Conservation (phyloP, 2,888 invertebrate species). For the Bruchidius siliquastri region DNA sequence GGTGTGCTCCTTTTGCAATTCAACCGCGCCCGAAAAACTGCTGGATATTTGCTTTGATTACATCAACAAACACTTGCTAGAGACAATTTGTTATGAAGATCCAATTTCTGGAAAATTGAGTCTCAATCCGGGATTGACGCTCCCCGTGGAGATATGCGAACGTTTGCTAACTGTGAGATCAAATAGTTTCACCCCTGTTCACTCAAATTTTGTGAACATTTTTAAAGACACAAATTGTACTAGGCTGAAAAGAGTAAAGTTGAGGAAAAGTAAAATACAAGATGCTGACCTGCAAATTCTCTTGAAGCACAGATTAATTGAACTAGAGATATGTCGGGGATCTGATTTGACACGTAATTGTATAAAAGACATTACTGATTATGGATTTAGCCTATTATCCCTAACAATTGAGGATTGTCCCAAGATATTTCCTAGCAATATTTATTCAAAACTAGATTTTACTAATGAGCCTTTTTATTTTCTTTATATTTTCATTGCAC, state of each 20-base stretch:
- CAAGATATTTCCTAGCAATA: constrained; percentile 52
- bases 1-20: constrained; percentile 44
- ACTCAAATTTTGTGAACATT: constrained; percentile 65
- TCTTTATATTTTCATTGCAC: constrained; percentile 56
- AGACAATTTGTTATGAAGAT: constrained; percentile 54
- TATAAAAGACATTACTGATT: constrained; percentile 62
- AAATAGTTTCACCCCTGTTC: constrained; percentile 45
- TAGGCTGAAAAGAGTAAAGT: constrained; percentile 62
- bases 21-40: constrained; percentile 55
- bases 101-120: constrained; percentile 42
- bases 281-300: constrained; percentile 67
- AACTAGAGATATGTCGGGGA: constrained; percentile 73
- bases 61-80: constrained; percentile 59
- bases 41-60: constrained; percentile 60
- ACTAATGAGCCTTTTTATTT: constrained; percentile 40
- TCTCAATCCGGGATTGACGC: constrained; percentile 57
- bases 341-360: constrained; percentile 59
- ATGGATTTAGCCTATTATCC: constrained; percentile 64
- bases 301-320: constrained; percentile 67
- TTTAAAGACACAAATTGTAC: constrained; percentile 66
- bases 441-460: constrained; percentile 28
- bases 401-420: constrained; percentile 68
- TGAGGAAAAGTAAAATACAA: constrained; percentile 68
- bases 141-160: constrained; percentile 72
- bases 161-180: constrained; percentile 59